phyloP scores from a whole-genome alignment of 1,140 invertebrate species.

The Drosophila nannoptera region DNA sequence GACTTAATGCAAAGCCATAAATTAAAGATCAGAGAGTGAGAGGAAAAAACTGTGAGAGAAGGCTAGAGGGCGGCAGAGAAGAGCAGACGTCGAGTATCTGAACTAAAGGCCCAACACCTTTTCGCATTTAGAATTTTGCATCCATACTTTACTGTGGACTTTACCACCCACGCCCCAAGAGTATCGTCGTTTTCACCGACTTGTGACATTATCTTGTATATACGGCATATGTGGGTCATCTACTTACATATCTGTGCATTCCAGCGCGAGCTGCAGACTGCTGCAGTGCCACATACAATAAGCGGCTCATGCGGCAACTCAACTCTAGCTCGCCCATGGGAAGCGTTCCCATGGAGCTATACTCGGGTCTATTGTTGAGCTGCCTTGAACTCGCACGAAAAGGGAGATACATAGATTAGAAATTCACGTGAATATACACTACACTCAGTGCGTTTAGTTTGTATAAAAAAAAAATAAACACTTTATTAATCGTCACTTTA shows the following conservation, averaged over 20 bases:
- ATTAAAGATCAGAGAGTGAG: no score
- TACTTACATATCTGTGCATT: neutral
- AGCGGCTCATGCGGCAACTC: neutral
- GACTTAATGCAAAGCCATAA: no score
- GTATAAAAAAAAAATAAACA: constrained; percentile 62
- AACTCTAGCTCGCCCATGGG: constrained; percentile 6
- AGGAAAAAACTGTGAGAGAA: no score
- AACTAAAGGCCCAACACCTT: no score
- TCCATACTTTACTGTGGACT: no score
- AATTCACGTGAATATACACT: constrained; percentile 13
- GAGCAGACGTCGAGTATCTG: no score
- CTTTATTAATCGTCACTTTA: constrained; percentile 67
- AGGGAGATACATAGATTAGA: constrained; percentile 6
- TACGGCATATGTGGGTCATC: no score
- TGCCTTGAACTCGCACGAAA: constrained; percentile 36
- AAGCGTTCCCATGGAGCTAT: constrained; percentile 19
- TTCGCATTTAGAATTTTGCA: no score
- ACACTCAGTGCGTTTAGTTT: constrained; percentile 27
- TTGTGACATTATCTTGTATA: no score
- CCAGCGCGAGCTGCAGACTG: neutral
- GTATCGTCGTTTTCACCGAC: no score
- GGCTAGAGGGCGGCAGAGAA: no score
- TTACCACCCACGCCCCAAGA: no score
- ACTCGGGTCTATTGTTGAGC: constrained; percentile 19
- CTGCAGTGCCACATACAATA: constrained; percentile 10